Conservation (phyloP, 2,888 invertebrate genomes). For the Cheilosia grossa region DNA sequence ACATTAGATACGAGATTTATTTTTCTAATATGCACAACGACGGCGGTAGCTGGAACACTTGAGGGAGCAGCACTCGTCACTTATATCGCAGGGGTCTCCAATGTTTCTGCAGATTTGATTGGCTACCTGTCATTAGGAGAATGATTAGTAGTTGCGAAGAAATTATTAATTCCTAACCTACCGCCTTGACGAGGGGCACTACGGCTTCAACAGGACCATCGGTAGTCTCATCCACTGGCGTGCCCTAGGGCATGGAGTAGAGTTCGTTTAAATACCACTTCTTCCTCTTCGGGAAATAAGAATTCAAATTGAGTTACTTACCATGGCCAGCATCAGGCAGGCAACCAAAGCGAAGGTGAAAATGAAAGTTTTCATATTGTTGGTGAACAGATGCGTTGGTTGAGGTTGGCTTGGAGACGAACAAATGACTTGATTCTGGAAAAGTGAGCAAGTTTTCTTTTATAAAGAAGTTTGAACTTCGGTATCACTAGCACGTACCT, state of each 20-base stretch:
- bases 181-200: conserved; percentile 34
- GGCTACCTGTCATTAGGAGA: conserved; percentile 1
- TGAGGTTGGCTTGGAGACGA: neutral
- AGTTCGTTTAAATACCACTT: conserved; percentile 38
- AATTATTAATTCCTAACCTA: conserved; percentile 65
- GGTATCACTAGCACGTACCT: conserved; percentile 5
- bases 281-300: conserved; percentile 53
- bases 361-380: conserved; percentile 59
- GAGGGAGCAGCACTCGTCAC: conserved; percentile 58
- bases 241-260: conserved; percentile 33
- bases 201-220: neutral
- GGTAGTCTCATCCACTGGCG: conserved; percentile 17
- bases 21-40: conserved; percentile 51
- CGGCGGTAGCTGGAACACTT: conserved; percentile 42
- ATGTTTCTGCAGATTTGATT: conserved; percentile 39
- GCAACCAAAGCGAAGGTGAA: conserved; percentile 64
- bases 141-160: conserved; percentile 18
- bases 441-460: conserved; percentile 47
- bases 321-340: conserved; percentile 62
- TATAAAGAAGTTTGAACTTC: conserved; percentile 48
- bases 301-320: conserved; percentile 72
- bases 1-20: conserved; percentile 39
- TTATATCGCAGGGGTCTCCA: conserved; percentile 23
- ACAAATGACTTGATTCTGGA: conserved; percentile 53
- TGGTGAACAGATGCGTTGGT: conserved; percentile 11